These are phyloP conservation scores for Podabrus alpinus DNA, from an alignment of 2,888 invertebrate species.

Conservation along the genomic window DNA sequence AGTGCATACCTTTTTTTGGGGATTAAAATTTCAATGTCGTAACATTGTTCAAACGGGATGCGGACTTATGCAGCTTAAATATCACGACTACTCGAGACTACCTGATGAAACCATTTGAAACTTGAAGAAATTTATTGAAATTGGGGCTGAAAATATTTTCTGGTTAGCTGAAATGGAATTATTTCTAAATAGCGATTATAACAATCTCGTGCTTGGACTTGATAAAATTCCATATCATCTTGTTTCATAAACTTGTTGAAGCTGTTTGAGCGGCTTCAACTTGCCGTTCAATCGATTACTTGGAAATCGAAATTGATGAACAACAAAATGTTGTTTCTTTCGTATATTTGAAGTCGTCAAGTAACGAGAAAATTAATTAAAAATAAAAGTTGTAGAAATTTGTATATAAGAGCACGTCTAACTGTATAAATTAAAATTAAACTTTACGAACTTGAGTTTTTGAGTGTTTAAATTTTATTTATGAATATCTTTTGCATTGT, in stretches of 20 bases:
- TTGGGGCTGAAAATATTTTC: no score
- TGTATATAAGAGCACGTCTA: not conserved
- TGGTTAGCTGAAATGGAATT: not conserved
- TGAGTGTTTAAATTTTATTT: constrained; percentile 7
- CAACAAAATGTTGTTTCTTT: not conserved
- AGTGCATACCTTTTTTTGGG: no score
- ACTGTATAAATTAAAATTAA: not conserved
- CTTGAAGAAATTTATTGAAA: no score
- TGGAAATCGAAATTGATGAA: not conserved
- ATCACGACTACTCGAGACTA: no score
- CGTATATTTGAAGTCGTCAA: not conserved
- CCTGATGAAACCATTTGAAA: no score
- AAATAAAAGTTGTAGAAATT: not conserved
- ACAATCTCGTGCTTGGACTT: not conserved
- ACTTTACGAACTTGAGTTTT: not conserved
- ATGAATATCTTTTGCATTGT: constrained; percentile 12
- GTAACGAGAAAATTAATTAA: not conserved
- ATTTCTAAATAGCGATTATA: not conserved
- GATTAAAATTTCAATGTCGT: no score
- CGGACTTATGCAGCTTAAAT: no score
- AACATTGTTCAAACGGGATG: no score
- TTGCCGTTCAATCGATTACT: not conserved
- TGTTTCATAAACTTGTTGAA: not conserved
- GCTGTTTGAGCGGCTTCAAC: not conserved
- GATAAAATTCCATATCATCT: not conserved